Conservation (phyloP, 2,888 invertebrate species). For the Malthinus seriepunctatus region DNA sequence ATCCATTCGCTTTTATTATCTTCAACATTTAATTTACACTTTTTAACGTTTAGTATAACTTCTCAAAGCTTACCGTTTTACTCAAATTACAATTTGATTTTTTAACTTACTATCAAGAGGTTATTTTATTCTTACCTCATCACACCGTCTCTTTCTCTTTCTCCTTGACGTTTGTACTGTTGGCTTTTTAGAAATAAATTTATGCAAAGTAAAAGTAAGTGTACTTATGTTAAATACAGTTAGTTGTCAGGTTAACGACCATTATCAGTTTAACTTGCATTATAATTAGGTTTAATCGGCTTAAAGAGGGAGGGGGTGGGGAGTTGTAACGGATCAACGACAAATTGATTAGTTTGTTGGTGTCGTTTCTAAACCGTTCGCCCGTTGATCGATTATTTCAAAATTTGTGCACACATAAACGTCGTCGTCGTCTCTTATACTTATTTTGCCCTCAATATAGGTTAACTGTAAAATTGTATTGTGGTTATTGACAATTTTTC, state of each 20-base stretch:
- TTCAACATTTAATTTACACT: no score
- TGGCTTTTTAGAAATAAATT: slow-evolving; percentile 9
- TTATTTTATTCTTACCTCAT: neutral
- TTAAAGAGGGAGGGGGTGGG: no score
- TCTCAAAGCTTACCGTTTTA: neutral
- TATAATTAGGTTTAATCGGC: no score
- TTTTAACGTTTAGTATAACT: no score
- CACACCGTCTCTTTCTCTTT: neutral
- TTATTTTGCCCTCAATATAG: no score
- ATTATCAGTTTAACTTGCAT: slow-evolving; percentile 15
- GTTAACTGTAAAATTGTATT: no score
- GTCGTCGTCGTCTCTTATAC: no score
- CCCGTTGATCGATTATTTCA: neutral
- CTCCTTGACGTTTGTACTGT: neutral
- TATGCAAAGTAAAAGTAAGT: slow-evolving; percentile 15
- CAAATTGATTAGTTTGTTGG: neutral
- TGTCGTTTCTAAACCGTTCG: no score
- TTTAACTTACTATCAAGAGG: neutral
- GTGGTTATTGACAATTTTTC: no score
- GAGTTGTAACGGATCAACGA: neutral
- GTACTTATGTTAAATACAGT: slow-evolving; percentile 21
- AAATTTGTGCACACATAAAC: no score
- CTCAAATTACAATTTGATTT: neutral
- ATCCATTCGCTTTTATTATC: no score
- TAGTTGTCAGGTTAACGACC: slow-evolving; percentile 31